A percentile compares a stretch with the other conserved stretches of the same genome.
Evolutionary conservation across 2,797 vertebrate genomes (phyloP).

Genomic region (Periparus ater): DNA sequence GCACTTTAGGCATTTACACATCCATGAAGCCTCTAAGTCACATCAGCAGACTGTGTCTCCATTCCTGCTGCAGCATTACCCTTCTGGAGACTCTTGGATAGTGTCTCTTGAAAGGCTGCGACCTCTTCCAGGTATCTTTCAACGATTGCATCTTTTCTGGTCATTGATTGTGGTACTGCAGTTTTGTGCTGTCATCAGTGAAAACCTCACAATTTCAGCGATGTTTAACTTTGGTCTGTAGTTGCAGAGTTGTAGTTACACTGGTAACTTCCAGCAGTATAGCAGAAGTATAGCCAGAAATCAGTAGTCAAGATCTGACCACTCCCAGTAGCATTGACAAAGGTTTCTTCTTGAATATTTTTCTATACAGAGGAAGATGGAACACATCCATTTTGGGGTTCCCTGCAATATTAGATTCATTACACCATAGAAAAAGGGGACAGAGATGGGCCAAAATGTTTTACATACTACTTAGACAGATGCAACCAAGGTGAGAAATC

Average conservation of each 20-base stretch:
- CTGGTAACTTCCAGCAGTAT: background rate
- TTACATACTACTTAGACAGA: background rate
- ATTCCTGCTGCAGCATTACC: background rate
- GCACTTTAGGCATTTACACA: rapidly evolving
- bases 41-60: background rate
- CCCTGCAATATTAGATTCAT: background rate
- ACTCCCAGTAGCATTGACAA: background rate
- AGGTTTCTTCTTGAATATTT: background rate
- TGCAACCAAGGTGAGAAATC: background rate
- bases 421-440: background rate
- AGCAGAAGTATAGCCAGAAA: background rate
- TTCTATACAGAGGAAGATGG: background rate
- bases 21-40: background rate
- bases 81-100: background rate
- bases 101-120: background rate
- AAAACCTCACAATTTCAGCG: background rate
- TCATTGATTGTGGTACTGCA: background rate
- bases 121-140: background rate
- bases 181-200: rapidly evolving
- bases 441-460: background rate
- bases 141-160: background rate
- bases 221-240: background rate
- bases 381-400: background rate
- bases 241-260: background rate
- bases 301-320: background rate